Conservation (phyloP, 2,797 vertebrate genomes). For the Caiman crocodilus region DNA sequence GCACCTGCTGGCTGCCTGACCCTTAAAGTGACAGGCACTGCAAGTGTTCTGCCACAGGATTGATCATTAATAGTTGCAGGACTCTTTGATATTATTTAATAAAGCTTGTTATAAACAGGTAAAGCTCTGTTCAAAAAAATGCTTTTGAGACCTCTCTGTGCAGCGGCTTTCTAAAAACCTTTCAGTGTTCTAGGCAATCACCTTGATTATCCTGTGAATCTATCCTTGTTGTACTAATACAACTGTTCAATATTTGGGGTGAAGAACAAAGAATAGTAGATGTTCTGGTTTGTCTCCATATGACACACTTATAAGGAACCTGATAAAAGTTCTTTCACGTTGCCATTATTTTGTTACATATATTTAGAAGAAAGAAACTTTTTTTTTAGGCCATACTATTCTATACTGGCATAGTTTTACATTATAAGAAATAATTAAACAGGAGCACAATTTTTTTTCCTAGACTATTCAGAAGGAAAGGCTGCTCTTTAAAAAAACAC, state of each 20-base stretch:
- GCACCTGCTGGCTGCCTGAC: too few species aligned
- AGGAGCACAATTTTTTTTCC: not conserved
- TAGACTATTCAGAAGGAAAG: not conserved
- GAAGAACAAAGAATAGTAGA: not conserved
- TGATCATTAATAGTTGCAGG: not conserved
- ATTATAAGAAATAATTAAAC: not conserved
- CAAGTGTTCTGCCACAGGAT: not conserved
- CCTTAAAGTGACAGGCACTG: too few species aligned
- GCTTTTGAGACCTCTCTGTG: not conserved
- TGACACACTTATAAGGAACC: not conserved
- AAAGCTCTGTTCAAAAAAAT: slow-evolving; percentile 6
- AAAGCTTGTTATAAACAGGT: not conserved
- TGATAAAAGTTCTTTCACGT: not conserved
- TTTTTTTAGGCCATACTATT: not conserved
- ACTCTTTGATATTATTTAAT: not conserved
- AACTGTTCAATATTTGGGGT: not conserved
- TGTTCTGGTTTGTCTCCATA: not conserved
- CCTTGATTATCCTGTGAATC: not conserved
- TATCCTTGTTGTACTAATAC: not conserved
- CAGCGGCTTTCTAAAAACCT: not conserved
- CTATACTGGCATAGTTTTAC: not conserved
- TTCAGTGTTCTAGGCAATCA: not conserved
- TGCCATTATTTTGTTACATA: not conserved
- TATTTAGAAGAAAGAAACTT: not conserved
- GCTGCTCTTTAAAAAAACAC: not conserved